Evolutionary conservation across 2,797 vertebrate genomes (phyloP), one percentile per base, ranked within the genome.

Genomic region (Chaunax sp.): DNA sequence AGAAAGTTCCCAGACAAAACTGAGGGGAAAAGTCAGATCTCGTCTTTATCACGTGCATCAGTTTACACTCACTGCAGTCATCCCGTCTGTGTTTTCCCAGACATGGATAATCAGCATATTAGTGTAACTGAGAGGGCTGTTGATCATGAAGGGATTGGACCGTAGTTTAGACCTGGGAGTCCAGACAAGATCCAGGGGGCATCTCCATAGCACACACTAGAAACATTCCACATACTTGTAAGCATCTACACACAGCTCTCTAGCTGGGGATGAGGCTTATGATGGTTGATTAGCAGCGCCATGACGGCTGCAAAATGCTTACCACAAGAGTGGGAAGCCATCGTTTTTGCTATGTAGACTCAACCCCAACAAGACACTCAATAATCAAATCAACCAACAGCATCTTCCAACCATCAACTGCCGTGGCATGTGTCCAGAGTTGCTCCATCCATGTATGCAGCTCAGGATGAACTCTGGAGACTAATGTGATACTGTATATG

Each of bases 331-430:
- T 62, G 68, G 72, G 77, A 58, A 55, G 78, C 62, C 55, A 45
- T 75, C 50, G 50, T 45, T 77, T 76, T 40, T 74, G 70, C 69
- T 47, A 56, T 14, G 73, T 30, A 23, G 71, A 62, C 55, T 41
- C 72, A 75, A 83, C 74, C 64, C 82, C 73, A 79, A 79, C 63
- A 46, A 90, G 84, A 85, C 79, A 45, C 73, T 76, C 78, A 83
- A 89, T 89, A 91, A 92, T 92, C 88, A 92, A 92, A 88, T 90
- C 84, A 87, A 78, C 82, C 69, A 9, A 79, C 84, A 82, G 81
- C 84, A 89, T 93, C 90, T 89, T 84, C 91, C 91, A 94, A 93
- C 92, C 91, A 94, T 94, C 92, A 93, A 92, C 89, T 94, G 83
- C 71, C 55, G 37, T 88, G 90, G 92, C 90, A 66, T 15, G 59